Evolutionary conservation across 1,140 invertebrate genomes (phyloP).

Genomic region (Rhopalosiphum padi): DNA sequence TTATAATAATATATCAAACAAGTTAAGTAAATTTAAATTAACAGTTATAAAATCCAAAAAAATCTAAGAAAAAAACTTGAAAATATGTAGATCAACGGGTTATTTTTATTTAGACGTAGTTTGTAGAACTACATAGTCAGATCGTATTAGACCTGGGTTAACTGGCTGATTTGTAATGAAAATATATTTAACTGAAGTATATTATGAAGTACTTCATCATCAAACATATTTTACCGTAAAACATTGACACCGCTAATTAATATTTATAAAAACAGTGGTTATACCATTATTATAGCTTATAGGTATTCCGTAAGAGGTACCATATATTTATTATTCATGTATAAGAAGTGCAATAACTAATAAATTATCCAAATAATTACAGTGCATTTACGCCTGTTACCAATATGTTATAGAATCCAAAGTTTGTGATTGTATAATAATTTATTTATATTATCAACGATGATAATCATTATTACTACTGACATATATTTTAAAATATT

Average conservation of each 20-base stretch:
- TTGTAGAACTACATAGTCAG: background rate
- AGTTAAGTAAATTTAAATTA: background rate
- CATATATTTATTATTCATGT: background rate
- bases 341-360: background rate
- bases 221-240: background rate
- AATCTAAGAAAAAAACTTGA: background rate
- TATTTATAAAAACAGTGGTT: background rate
- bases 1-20: background rate
- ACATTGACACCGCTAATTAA: background rate
- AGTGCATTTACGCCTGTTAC: background rate
- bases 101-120: background rate
- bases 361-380: background rate
- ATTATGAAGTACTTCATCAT: background rate
- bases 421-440: background rate
- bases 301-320: background rate
- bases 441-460: background rate
- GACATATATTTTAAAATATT: slow-evolving; percentile 29
- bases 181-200: background rate
- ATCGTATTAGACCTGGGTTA: background rate
- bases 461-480: background rate
- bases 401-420: background rate
- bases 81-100: slow-evolving; percentile 7
- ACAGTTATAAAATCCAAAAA: slow-evolving; percentile 9
- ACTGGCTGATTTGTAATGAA: slow-evolving; percentile 10
- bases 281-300: background rate